Conservation (phyloP, 2,113 vertebrate species). For the Phalacrocorax pelagicus region DNA sequence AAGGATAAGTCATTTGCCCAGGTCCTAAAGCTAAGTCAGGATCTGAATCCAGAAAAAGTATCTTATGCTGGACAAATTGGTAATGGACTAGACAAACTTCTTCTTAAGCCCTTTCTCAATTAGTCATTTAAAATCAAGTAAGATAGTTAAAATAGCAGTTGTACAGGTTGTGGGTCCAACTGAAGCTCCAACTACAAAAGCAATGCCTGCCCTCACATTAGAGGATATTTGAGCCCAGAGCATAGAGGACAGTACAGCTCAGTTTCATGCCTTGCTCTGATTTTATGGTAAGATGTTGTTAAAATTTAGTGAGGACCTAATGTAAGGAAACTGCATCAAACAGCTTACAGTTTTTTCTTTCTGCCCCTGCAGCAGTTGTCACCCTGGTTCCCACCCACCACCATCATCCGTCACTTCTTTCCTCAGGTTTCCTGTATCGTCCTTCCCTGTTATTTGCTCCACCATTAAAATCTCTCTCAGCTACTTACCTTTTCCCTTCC, state of each 20-base stretch:
- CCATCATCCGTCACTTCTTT: background rate
- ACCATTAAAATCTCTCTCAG: background rate
- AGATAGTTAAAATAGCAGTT: background rate
- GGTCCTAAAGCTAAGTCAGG: background rate
- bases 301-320: background rate
- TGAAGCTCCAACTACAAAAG: background rate
- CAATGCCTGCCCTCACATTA: background rate
- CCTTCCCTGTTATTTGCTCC: background rate
- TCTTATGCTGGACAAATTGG: background rate
- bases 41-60: background rate
- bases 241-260: background rate
- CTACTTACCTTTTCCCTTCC: background rate
- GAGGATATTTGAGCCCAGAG: background rate
- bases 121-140: background rate
- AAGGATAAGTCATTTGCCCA: background rate
- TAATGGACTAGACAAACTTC: background rate
- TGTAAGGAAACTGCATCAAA: background rate
- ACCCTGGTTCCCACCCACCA: background rate
- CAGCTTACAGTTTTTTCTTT: background rate
- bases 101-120: background rate
- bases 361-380: background rate
- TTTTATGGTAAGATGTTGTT: background rate
- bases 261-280: background rate
- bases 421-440: background rate
- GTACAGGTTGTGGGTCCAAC: background rate